Percentiles rank a stretch among this genome's conserved stretches.
These are phyloP conservation scores for Pemphigus obesinymphae DNA, from an alignment of 1,140 invertebrate genomes.

Conservation along the genomic window DNA sequence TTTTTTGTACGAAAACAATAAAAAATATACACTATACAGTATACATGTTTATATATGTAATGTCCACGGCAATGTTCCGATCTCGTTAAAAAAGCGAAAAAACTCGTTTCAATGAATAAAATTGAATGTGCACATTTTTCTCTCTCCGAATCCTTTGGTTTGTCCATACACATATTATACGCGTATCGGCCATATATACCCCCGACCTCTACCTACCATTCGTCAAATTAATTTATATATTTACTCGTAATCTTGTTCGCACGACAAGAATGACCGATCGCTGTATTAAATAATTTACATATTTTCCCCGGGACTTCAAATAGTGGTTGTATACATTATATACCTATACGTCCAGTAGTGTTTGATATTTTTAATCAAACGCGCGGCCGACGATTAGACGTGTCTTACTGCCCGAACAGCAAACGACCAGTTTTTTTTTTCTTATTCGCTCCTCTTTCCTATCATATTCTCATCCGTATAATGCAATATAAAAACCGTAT, in stretches of 20 bases:
- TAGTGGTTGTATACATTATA: not conserved
- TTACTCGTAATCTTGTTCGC: not conserved
- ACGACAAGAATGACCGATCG: conserved; percentile 32
- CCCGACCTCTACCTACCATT: not conserved
- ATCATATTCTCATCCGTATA: not conserved
- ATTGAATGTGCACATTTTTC: not conserved
- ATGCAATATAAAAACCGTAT: not conserved
- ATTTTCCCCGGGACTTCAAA: not conserved
- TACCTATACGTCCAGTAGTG: too few species aligned
- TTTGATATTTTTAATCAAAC: conserved; percentile 19
- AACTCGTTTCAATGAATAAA: not conserved
- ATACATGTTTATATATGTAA: too few species aligned
- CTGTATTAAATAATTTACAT: conserved; percentile 12
- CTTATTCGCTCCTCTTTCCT: not conserved
- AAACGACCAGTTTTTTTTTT: not conserved
- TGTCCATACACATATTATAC: not conserved
- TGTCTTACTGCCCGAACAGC: not conserved
- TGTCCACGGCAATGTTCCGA: not conserved
- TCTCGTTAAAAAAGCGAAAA: not conserved
- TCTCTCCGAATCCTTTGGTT: not conserved
- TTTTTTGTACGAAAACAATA: too few species aligned
- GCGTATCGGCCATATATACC: not conserved
- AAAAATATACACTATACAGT: too few species aligned
- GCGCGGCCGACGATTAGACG: not conserved
- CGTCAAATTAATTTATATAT: conserved; percentile 4